Conservation (phyloP, 2,797 vertebrate genomes). For the Anguilla pacifica region DNA sequence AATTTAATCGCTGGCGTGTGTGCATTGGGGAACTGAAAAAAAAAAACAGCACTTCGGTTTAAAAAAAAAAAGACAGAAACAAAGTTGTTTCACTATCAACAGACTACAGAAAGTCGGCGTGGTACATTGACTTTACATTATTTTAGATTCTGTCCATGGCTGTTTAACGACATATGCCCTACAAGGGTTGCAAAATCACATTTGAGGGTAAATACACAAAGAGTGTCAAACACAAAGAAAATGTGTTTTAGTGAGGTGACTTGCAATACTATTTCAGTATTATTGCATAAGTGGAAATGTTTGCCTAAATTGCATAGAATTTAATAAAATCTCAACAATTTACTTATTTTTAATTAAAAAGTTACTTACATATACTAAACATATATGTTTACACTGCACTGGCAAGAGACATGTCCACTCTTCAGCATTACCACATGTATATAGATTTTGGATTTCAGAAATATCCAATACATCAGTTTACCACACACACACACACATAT, state of each 20-base stretch:
- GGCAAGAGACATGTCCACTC: not conserved
- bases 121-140: not conserved
- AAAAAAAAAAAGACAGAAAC: not conserved
- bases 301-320: too few species aligned
- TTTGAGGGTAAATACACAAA: not conserved
- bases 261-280: too few species aligned
- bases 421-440: not conserved
- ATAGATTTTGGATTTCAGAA: not conserved
- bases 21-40: not conserved
- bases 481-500: too few species aligned
- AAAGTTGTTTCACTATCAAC: slow-evolving; percentile 11
- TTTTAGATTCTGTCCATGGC: not conserved
- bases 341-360: not conserved
- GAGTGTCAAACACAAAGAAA: too few species aligned
- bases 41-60: not conserved
- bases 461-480: not conserved
- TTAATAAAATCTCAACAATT: too few species aligned
- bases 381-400: not conserved
- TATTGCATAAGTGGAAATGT: too few species aligned
- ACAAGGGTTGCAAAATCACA: not conserved
- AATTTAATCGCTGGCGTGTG: not conserved
- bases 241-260: not conserved
- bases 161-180: not conserved
- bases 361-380: not conserved
- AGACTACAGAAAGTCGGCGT: not conserved